Base-by-base conservation (phyloP, 2,113 vertebrate genomes). In the Delphinus delphis region DNA sequence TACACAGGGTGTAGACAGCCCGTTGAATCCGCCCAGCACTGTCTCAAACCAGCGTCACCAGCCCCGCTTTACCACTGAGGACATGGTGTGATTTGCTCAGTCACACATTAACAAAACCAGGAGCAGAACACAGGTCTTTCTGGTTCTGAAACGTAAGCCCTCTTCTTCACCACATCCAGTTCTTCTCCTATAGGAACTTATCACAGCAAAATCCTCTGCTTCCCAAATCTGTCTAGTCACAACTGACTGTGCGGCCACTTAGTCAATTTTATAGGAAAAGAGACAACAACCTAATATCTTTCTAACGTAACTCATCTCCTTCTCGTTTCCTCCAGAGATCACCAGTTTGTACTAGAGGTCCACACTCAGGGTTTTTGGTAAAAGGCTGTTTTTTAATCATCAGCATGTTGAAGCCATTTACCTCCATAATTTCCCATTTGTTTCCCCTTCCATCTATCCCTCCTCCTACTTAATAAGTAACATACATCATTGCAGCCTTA, bases 401-500 rank as follows among this genome's bases (percentile, higher is more conserved):
- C 50, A 85, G 47, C n/a, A 47, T n/a, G 3, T 47, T 82, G 33
- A 71, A 92, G 81, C 50, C 20, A 93, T 88, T 41, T 86, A 44
- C 21, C 8, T 60, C 58, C 33, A 71, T 26, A 83, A 25, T 44
- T 76, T 86, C 82, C n/a, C 9, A 33, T 71, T 62, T 91, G 28
- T 70, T 80, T 87, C 50, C 12, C 60, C 31, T 63, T 84, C 33
- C 28, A 92, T 95, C 13, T 38, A 13, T 7, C 47, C 3, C 47
- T 92, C 20, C 14, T 90, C 67, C 86, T 60, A 76, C 62, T 74
- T 93, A 58, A 25, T 53, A 88, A 96, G n/a, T 88, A 81, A 91
- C 91, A 81, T 38, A 90, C 28, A 33, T 68, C 47, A 83, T 62
- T 50, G 55, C 25, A 88, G 62, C 33, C 11, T 79, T 68, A 38